Evolutionary conservation across 1,140 invertebrate genomes (phyloP), one percentile per base, ranked within the genome.

Genomic region (Zaprionus africanus): DNA sequence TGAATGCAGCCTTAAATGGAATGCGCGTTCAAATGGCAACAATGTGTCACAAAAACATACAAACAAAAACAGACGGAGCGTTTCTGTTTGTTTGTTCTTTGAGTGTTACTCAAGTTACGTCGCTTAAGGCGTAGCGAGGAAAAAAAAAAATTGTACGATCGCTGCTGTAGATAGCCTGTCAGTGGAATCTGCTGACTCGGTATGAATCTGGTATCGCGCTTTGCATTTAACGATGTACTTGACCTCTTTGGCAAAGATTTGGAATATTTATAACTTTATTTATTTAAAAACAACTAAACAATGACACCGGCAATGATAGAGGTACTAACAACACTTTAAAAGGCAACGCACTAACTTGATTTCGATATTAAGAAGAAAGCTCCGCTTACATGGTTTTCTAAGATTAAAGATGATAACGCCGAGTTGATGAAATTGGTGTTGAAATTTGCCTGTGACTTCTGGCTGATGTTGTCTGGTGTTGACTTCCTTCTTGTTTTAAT

Each of bases 201-300:
- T 43, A n/a, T n/a, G 15, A 43, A n/a, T 43, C 38, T 43, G 15
- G 38, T n/a, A 43, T 43, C 15, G 38, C 38, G 38, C 15, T 43
- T 43, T 43, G 38, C 38, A 43, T 43, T 43, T 43, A 43, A 43
- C 38, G 38, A 43, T 43, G 38, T 43, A 43, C 38, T 43, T 43
- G 15, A 43, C 38, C 38, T 43, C 38, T 43, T 43, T 43, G 38
- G 38, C 38, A 43, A 43, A 43, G 38, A 43, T 43, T 43, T 43
- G 38, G 38, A 43, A 43, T 43, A 43, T 43, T 43, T 43, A 43
- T 43, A 43, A 43, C 15, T 43, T n/a, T 43, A 43, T 43, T 43
- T 43, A 43, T 43, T n/a, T n/a, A n/a, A n/a, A n/a, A n/a, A n/a
- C n/a, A n/a, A n/a, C n/a, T n/a, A n/a, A n/a, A n/a, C n/a, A n/a